These are phyloP conservation scores for Nysson spinosus DNA, from an alignment of 2,888 invertebrate genomes.

Conservation along the genomic window DNA sequence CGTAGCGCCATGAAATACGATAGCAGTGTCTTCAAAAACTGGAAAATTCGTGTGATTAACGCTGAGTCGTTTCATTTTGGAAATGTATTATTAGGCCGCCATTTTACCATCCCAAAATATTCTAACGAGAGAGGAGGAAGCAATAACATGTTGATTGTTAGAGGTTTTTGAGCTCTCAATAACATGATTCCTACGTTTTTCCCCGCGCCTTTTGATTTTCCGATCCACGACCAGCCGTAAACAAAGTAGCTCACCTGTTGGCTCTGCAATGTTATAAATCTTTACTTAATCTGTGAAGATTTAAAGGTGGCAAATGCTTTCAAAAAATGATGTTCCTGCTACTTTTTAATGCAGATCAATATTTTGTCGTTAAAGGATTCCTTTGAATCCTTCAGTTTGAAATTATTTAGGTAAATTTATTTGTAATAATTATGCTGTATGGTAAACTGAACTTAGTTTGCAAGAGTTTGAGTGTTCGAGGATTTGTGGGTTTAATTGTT, in stretches of 20 bases:
- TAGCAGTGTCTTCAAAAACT: conserved; percentile 25
- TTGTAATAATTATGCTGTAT: too few relatives aligned
- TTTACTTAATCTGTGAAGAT: too few relatives aligned
- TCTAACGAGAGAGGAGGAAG: conserved; percentile 36
- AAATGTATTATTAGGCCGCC: not conserved
- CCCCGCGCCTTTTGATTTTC: not conserved
- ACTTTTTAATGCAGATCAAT: too few relatives aligned
- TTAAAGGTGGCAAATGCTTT: too few relatives aligned
- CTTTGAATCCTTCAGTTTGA: too few relatives aligned
- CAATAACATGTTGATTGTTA: not conserved
- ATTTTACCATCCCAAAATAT: conserved; percentile 39
- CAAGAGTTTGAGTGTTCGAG: too few relatives aligned
- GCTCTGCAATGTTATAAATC: not conserved
- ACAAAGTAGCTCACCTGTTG: not conserved
- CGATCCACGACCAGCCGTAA: conserved; percentile 4
- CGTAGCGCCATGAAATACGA: conserved; percentile 46
- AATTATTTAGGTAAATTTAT: too few relatives aligned
- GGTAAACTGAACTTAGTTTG: too few relatives aligned
- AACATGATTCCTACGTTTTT: conserved; percentile 1
- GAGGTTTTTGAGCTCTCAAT: conserved; percentile 12
- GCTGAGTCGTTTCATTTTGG: not conserved
- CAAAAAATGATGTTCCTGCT: too few relatives aligned
- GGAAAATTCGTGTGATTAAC: not conserved
- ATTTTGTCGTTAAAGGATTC: too few relatives aligned
- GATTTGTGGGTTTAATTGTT: too few relatives aligned